Conservation (phyloP, 2,888 invertebrate genomes). For the Cantharis flavilabris region DNA sequence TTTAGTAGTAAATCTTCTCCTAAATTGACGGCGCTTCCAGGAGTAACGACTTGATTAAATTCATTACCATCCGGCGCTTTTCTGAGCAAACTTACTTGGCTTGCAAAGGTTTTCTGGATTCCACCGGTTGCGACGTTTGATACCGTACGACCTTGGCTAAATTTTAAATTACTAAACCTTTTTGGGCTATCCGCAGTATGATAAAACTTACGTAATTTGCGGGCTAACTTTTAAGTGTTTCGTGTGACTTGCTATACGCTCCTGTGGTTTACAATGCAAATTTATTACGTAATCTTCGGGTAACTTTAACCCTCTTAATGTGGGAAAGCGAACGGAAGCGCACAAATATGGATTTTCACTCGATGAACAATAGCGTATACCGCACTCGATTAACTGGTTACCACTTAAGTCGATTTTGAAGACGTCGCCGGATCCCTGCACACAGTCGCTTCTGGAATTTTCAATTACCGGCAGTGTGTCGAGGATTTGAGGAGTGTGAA, state of each 20-base stretch:
- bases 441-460: slow-evolving; percentile 43
- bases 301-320: slow-evolving; percentile 59
- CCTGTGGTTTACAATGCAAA: slow-evolving; percentile 61
- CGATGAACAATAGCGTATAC: slow-evolving; percentile 56
- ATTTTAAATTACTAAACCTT: background rate
- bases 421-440: slow-evolving; percentile 39
- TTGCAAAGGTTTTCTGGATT: slow-evolving; percentile 59
- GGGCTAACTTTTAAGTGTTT: slow-evolving; percentile 50
- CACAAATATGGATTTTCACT: slow-evolving; percentile 55
- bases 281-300: slow-evolving; percentile 59
- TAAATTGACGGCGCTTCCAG: slow-evolving; percentile 60
- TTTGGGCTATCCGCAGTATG: slow-evolving; percentile 8
- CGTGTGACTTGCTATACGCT: slow-evolving; percentile 59
- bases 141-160: slow-evolving; percentile 48
- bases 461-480: slow-evolving; percentile 52
- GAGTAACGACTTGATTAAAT: slow-evolving; percentile 58
- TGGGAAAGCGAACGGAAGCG: slow-evolving; percentile 60
- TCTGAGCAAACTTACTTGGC: slow-evolving; percentile 58
- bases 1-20: slow-evolving; percentile 63
- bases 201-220: slow-evolving; percentile 40
- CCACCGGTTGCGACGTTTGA: slow-evolving; percentile 60
- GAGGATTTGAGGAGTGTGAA: slow-evolving; percentile 49
- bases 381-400: slow-evolving; percentile 59
- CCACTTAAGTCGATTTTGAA: slow-evolving; percentile 56
- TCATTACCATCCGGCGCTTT: slow-evolving; percentile 55